Evolutionary conservation across 1,140 invertebrate species (phyloP).

Genomic region (Cryptotermes secundus): DNA sequence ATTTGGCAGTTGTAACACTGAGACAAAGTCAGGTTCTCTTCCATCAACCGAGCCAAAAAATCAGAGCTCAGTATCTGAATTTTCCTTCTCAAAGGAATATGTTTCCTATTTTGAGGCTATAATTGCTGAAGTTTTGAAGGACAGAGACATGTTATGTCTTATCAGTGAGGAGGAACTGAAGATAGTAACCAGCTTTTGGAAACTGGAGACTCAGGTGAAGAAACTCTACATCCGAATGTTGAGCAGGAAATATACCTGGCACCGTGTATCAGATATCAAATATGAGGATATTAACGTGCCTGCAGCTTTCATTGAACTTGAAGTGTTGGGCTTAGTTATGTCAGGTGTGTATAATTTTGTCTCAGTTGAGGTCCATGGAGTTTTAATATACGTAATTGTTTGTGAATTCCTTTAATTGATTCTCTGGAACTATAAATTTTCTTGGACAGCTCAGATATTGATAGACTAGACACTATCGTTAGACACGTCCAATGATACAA

Average conservation of each 20-base stretch:
- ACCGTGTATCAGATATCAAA: neutral
- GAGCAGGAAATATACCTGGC: constrained; percentile 9
- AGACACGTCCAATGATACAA: too few relatives aligned
- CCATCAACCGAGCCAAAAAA: neutral
- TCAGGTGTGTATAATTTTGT: neutral
- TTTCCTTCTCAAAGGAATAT: neutral
- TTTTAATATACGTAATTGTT: too few relatives aligned
- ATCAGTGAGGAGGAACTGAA: neutral
- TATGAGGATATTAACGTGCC: neutral
- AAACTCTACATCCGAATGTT: neutral
- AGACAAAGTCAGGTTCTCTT: neutral
- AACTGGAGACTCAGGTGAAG: neutral
- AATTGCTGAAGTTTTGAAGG: neutral
- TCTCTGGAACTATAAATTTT: too few relatives aligned
- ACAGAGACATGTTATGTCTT: neutral
- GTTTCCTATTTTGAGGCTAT: neutral
- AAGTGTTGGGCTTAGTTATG: neutral
- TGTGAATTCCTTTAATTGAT: too few relatives aligned
- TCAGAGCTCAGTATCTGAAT: neutral
- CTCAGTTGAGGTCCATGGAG: too few relatives aligned
- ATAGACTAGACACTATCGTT: too few relatives aligned
- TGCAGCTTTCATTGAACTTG: neutral
- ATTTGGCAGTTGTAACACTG: neutral
- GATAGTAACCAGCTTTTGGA: neutral
- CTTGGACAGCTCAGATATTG: too few relatives aligned